Percentiles rank a stretch among this genome's conserved stretches.
These are phyloP conservation scores for Panorpa germanica DNA, from an alignment of 2,888 invertebrate species.

Conservation along the genomic window DNA sequence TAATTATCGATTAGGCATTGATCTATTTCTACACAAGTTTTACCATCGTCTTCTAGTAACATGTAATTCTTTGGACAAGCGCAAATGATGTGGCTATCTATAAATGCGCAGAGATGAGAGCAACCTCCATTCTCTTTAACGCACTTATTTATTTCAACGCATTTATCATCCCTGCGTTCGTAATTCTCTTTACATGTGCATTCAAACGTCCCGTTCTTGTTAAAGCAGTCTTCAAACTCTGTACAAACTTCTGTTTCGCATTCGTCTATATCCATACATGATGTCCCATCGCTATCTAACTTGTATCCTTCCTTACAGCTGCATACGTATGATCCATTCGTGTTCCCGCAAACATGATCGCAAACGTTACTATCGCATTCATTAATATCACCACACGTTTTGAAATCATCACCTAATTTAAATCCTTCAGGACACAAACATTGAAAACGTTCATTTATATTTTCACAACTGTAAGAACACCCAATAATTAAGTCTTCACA, in stretches of 20 bases:
- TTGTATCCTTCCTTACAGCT: constrained; percentile 25
- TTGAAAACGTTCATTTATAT: constrained; percentile 23
- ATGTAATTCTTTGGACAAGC: constrained; percentile 23
- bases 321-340: constrained; percentile 29
- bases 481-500: constrained; percentile 26
- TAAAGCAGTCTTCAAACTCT: constrained; percentile 21
- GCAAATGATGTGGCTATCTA: constrained; percentile 25
- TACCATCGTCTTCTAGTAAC: constrained; percentile 23
- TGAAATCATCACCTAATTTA: constrained; percentile 21
- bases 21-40: constrained; percentile 26
- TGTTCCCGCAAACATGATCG: constrained; percentile 32
- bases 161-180: constrained; percentile 22
- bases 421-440: constrained; percentile 30
- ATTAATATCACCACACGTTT: constrained; percentile 28
- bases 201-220: constrained; percentile 26
- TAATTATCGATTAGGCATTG: constrained; percentile 33
- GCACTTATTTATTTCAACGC: constrained; percentile 27
- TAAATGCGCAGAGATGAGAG: constrained; percentile 31
- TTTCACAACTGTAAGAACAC: constrained; percentile 28
- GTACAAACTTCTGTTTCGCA: constrained; percentile 22
- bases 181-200: constrained; percentile 33
- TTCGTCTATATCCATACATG: constrained; percentile 28
- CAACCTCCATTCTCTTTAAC: constrained; percentile 29
- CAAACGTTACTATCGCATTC: constrained; percentile 30
- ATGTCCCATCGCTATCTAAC: constrained; percentile 13